Percentiles rank a stretch among this genome's conserved stretches.
These are phyloP conservation scores for Malurus melanocephalus DNA, from an alignment of 2,113 vertebrate genomes.

Conservation along the genomic window DNA sequence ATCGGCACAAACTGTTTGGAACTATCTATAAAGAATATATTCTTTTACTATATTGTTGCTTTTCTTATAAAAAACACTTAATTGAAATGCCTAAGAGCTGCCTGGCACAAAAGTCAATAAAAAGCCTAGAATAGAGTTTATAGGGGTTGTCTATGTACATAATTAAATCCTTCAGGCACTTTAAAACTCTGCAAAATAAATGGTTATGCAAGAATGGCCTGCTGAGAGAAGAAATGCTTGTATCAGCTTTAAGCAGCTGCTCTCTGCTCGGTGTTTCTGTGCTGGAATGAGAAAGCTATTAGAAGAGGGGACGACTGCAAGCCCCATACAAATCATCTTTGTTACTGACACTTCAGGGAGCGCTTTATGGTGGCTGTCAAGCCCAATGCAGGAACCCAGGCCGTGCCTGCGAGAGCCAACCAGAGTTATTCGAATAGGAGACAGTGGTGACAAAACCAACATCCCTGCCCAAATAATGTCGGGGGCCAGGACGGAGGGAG, in stretches of 20 bases:
- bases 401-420: slow-evolving; percentile 71
- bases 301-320: slow-evolving; percentile 75
- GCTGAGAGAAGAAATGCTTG: slow-evolving; percentile 85
- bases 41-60: slow-evolving; percentile 90
- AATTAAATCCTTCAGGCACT: slow-evolving; percentile 98
- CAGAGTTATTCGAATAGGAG: slow-evolving; percentile 71
- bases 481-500: slow-evolving; percentile 40
- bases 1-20: slow-evolving; percentile 81
- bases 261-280: slow-evolving; percentile 71
- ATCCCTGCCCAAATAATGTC: background rate
- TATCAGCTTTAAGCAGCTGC: slow-evolving; percentile 85
- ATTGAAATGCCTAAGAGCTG: slow-evolving; percentile 96
- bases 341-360: slow-evolving; percentile 85
- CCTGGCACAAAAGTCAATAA: slow-evolving; percentile 92
- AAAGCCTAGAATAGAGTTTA: slow-evolving; percentile 98
- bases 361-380: slow-evolving; percentile 87
- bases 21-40: slow-evolving; percentile 84
- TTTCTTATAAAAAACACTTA: slow-evolving; percentile 95
- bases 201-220: slow-evolving; percentile 89
- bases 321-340: slow-evolving; percentile 83
- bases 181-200: slow-evolving; percentile 90
- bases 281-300: slow-evolving; percentile 82
- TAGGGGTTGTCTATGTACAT: slow-evolving; percentile 95
- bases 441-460: slow-evolving; percentile 47
- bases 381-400: slow-evolving; percentile 72